Evolutionary conservation across 1,140 invertebrate genomes (phyloP).

Genomic region (Drosophila murphyi): DNA sequence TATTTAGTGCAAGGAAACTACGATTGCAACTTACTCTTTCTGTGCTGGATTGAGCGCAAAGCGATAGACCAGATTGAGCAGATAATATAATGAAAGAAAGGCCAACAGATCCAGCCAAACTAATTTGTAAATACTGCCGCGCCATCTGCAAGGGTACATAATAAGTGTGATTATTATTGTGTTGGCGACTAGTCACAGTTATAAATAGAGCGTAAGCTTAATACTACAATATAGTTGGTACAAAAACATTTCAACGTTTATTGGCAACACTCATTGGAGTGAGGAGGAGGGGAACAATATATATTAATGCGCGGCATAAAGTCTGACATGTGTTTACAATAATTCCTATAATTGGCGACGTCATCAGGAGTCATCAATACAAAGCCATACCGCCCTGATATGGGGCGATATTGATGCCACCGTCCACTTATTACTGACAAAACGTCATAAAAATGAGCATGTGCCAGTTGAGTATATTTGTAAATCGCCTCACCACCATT

Average conservation of each 20-base stretch:
- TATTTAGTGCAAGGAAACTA: neutral
- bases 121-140: constrained; percentile 98
- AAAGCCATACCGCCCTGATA: constrained; percentile 29
- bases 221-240: neutral
- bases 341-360: constrained; percentile 32
- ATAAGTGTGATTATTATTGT: constrained; percentile 10
- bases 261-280: neutral
- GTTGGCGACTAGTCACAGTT: constrained; percentile 4
- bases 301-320: constrained; percentile 30
- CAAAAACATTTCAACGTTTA: constrained; percentile 34
- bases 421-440: constrained; percentile 52
- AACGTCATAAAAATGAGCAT: constrained; percentile 58
- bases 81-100: constrained; percentile 93
- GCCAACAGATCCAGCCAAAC: constrained; percentile 96
- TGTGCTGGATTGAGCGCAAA: constrained; percentile 91
- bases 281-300: neutral
- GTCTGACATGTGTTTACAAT: constrained; percentile 41
- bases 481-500: constrained; percentile 6
- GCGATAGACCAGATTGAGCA: constrained; percentile 94
- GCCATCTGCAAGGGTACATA: constrained; percentile 91
- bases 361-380: constrained; percentile 32
- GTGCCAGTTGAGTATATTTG: neutral
- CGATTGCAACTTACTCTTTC: constrained; percentile 88
- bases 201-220: constrained; percentile 52
- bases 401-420: constrained; percentile 31